Conservation (phyloP, 2,888 invertebrate genomes). For the Phaedon cochleariae region DNA sequence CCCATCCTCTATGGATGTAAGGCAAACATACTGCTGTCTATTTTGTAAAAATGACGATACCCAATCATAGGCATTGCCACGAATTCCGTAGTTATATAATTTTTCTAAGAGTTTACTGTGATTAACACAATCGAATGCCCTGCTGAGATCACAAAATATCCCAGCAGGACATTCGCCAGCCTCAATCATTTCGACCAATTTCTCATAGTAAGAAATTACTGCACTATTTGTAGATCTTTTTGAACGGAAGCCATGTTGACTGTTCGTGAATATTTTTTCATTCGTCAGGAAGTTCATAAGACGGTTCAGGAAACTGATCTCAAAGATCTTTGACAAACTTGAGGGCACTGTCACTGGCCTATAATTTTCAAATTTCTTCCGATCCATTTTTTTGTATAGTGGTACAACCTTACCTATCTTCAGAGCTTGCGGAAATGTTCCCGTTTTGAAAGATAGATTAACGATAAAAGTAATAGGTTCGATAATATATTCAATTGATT, state of each 20-base stretch:
- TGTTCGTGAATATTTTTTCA: background rate
- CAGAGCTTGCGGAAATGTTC: background rate
- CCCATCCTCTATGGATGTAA: background rate
- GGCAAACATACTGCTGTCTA: background rate
- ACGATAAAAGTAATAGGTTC: background rate
- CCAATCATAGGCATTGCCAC: background rate
- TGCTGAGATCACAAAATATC: background rate
- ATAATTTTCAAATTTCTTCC: slow-evolving; percentile 2
- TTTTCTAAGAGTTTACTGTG: background rate
- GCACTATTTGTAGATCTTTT: background rate
- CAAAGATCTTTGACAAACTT: background rate
- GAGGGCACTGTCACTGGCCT: background rate
- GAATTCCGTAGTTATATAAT: background rate
- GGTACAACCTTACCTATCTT: slow-evolving; percentile 1
- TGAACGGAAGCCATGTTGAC: background rate
- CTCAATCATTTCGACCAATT: background rate
- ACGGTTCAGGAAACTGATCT: background rate
- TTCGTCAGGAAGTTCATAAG: background rate
- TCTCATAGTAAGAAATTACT: background rate
- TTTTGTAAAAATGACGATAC: background rate
- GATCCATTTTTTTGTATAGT: slow-evolving; percentile 4
- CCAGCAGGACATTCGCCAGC: background rate
- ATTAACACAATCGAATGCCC: background rate
- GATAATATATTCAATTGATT: background rate
- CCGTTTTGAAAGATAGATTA: slow-evolving; percentile 7